Conservation (phyloP, 2,797 vertebrate genomes). For the Onychomys arenicola region DNA sequence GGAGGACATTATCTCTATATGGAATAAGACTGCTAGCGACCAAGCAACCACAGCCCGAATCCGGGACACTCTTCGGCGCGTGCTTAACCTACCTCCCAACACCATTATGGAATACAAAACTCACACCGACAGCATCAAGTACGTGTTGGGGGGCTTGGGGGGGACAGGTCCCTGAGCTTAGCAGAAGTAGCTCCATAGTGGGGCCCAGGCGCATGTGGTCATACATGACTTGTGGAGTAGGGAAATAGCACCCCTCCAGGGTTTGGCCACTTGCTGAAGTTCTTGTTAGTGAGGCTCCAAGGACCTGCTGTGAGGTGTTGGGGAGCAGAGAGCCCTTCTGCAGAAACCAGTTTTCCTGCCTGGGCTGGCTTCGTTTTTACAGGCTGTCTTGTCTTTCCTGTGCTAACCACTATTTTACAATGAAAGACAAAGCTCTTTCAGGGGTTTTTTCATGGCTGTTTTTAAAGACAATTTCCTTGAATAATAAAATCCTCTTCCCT, state of each 20-base stretch:
- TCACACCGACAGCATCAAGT: slow-evolving; percentile 93
- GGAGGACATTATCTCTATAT: slow-evolving; percentile 93
- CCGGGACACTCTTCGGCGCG: slow-evolving; percentile 90
- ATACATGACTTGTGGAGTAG: slow-evolving; percentile 9
- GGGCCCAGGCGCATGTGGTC: slow-evolving; percentile 52
- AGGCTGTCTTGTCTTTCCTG: slow-evolving; percentile 65
- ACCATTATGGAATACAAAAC: slow-evolving; percentile 93
- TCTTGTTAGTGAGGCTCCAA: not conserved
- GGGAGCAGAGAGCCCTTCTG: not conserved
- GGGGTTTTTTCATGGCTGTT: slow-evolving; percentile 8
- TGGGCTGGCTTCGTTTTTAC: slow-evolving; percentile 42
- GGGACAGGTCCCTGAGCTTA: slow-evolving; percentile 72
- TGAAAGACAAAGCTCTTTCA: slow-evolving; percentile 69
- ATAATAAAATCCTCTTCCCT: slow-evolving; percentile 42
- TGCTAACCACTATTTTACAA: slow-evolving; percentile 50
- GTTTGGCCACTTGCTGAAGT: slow-evolving; percentile 16
- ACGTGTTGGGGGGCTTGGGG: slow-evolving; percentile 82
- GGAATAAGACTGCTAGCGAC: slow-evolving; percentile 93
- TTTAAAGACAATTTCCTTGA: slow-evolving; percentile 59
- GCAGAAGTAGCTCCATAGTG: slow-evolving; percentile 48
- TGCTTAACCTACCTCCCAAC: slow-evolving; percentile 93
- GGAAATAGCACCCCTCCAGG: not conserved
- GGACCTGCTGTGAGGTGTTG: not conserved
- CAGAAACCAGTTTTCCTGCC: slow-evolving; percentile 16
- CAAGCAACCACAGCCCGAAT: slow-evolving; percentile 92